phyloP scores from a whole-genome alignment of 1,140 invertebrate genomes.

The Andricus grossulariae region DNA sequence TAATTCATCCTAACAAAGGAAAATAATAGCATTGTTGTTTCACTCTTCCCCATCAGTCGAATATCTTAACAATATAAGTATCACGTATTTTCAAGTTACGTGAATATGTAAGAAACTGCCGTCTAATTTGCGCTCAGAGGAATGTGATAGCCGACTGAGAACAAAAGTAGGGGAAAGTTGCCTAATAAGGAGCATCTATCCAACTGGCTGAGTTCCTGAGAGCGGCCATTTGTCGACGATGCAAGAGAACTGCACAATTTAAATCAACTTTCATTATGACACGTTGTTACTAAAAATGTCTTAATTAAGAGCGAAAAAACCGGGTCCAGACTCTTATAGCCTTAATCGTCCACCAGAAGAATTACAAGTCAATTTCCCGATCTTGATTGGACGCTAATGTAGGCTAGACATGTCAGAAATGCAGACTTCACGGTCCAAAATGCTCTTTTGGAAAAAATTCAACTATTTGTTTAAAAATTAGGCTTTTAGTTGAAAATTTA shows the following conservation, averaged over 20 bases:
- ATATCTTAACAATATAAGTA: background rate
- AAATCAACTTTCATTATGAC: conserved; percentile 20
- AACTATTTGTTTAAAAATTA: too few species aligned
- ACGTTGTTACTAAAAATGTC: background rate
- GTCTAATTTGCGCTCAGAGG: conserved; percentile 18
- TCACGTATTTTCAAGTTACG: background rate
- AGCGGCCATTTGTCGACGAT: conserved; percentile 1
- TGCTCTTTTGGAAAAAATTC: too few species aligned
- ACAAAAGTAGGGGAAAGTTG: conserved; percentile 26
- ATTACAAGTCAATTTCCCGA: background rate
- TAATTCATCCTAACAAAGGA: too few species aligned
- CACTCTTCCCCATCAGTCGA: background rate
- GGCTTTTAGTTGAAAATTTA: too few species aligned
- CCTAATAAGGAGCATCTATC: conserved; percentile 25
- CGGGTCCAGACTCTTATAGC: background rate
- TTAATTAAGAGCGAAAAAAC: conserved; percentile 9
- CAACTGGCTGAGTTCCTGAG: background rate
- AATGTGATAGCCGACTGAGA: conserved; percentile 1
- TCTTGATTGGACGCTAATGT: too few species aligned
- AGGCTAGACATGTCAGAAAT: too few species aligned
- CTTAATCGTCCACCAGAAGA: background rate
- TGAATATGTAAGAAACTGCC: conserved; percentile 22
- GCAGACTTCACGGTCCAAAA: too few species aligned
- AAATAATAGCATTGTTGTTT: background rate
- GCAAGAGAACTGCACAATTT: conserved; percentile 7